Percentiles rank a stretch among this genome's conserved stretches.
Evolutionary conservation across 2,797 vertebrate genomes (phyloP).

Genomic region (Scarus forsteni): DNA sequence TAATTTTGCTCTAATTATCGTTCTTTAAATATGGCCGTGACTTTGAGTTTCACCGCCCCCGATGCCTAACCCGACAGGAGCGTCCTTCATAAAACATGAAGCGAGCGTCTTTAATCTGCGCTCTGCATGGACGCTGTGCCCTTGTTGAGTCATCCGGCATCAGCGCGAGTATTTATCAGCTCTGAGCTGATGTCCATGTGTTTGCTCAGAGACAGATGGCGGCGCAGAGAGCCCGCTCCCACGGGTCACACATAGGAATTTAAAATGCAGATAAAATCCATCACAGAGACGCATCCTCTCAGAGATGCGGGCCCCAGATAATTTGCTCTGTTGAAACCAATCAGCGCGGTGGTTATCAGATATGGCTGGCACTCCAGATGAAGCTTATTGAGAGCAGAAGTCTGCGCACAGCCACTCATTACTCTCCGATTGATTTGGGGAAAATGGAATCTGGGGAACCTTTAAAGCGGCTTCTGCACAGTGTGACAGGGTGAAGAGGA

Average conservation of each 20-base stretch:
- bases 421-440: slow-evolving; percentile 26
- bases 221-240: slow-evolving; percentile 65
- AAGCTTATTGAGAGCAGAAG: slow-evolving; percentile 46
- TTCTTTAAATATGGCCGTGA: too few relatives aligned
- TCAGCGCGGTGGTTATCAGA: slow-evolving; percentile 40
- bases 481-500: slow-evolving; percentile 17
- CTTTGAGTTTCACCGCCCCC: background rate
- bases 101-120: slow-evolving; percentile 12
- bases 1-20: too few relatives aligned
- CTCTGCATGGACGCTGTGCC: slow-evolving; percentile 24
- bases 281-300: slow-evolving; percentile 70
- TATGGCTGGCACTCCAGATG: slow-evolving; percentile 36
- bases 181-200: slow-evolving; percentile 63
- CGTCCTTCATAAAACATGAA: background rate
- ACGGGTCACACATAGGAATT: slow-evolving; percentile 74
- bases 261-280: slow-evolving; percentile 73
- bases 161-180: slow-evolving; percentile 13
- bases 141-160: slow-evolving; percentile 30
- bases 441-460: slow-evolving; percentile 33
- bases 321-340: slow-evolving; percentile 53
- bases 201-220: slow-evolving; percentile 76
- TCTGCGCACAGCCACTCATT: slow-evolving; percentile 32
- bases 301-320: slow-evolving; percentile 60
- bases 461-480: slow-evolving; percentile 14
- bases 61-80: background rate